These are phyloP conservation scores for Rhopalosiphum nymphaeae DNA, from an alignment of 2,888 invertebrate genomes.

Conservation along the genomic window DNA sequence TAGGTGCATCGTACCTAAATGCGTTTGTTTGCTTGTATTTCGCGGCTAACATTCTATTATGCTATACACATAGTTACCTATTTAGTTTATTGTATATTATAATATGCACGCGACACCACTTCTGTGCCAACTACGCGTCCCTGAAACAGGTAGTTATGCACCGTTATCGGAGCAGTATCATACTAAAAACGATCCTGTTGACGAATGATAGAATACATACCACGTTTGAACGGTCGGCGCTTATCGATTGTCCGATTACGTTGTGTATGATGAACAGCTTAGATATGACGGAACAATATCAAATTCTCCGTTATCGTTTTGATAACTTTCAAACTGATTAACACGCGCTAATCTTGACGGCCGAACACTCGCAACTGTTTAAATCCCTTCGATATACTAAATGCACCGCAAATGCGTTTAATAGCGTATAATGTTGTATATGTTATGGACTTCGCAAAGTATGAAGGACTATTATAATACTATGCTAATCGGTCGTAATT, in stretches of 20 bases:
- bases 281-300: neutral
- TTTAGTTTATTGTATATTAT: neutral
- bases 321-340: neutral
- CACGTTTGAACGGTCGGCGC: neutral
- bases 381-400: neutral
- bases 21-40: neutral
- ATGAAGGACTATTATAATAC: neutral
- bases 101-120: too few relatives aligned
- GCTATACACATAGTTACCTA: neutral
- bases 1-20: neutral
- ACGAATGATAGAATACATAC: neutral
- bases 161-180: too few relatives aligned
- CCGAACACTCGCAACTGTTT: neutral
- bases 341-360: neutral
- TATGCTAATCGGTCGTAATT: slow-evolving; percentile 1
- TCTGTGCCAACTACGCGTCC: too few relatives aligned
- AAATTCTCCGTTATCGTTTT: neutral
- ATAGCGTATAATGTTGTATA: neutral
- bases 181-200: neutral
- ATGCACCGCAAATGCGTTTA: neutral
- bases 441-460: neutral
- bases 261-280: neutral
- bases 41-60: neutral
- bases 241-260: neutral
- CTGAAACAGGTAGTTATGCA: too few relatives aligned